Base-by-base conservation (phyloP, 2,888 invertebrate genomes). In the Thymelicus acteon region DNA sequence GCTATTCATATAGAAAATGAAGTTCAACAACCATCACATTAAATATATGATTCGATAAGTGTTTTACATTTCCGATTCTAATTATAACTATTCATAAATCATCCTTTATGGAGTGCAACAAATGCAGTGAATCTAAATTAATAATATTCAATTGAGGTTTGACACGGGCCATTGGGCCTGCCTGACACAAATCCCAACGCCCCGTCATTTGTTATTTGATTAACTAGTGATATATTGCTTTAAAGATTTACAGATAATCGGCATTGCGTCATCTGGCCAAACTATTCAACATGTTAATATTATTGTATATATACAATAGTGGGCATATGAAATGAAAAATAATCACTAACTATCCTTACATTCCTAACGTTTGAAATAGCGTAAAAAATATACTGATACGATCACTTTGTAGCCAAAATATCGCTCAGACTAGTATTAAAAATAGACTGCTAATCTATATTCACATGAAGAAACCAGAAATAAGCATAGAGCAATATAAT, bases 71-170 rank as follows among this genome's bases (percentile, higher is more conserved):
- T 37, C 57, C 37, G 57, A 57, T 19, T 57, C 2, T 57, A 57
- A 57, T 57, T 57, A 57, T 37, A 37, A 37, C 57, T 24, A 54
- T 24, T 77, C 80, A 89, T 90, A 87, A 88, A 78, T 90, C 86
- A 87, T 85, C 75, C 76, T 90, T 84, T 83, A 76, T 75, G 49
- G 60, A 47, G 65, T 74, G 79, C 77, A 79, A 79, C 81, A 78
- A 82, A 81, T 82, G 80, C 75, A 82, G 80, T 85, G 85, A 85
- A 88, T 88, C 84, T 71, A 81, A 82, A 84, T 86, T 86, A 89
- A 89, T 89, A 88, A 88, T 40, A 90, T 89, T 89, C 90, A 92
- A 91, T 89, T 90, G 87, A 81, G 81, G 85, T 82, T 89, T 90
- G 91, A 90, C 92, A 86, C 83, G 85, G 81, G 75, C 84, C 81